Base-by-base conservation (phyloP, 2,888 invertebrate genomes). In the Archips crataeganus region DNA sequence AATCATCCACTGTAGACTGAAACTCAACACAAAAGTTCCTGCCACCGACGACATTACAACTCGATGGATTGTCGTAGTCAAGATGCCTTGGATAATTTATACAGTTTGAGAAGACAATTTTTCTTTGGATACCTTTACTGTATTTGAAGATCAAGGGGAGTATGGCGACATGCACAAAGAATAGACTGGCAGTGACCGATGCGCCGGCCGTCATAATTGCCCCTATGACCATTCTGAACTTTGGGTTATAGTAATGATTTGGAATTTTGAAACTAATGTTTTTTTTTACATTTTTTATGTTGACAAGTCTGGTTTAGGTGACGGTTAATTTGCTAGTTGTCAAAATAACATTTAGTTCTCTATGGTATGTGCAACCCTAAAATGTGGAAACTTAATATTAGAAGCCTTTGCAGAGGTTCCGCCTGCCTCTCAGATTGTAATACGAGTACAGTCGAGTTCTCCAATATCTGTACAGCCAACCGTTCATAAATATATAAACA, bases 61-160 rank as follows among this genome's bases (percentile, higher is more conserved):
- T 74, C 39, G 69, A 65, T 11, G 74, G 74, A 36, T 70, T 65
- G 11, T 70, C 65, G 11, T 74, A 74, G 23, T 74, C 60, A 10
- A 66, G 65, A 42, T 70, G 15, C 13, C 70, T 51, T 47, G 74
- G 60, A 62, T 80, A 95, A 96, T 96, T 92, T 97, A 97, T 95
- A 84, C 97, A 97, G 81, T 97, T 97, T 66, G 97, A 94, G 84
- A 97, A 97, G 0, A 97, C 95, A 80, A 97, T 95, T 80, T 96
- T 96, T 80, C 96, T 95, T 85, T 97, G 97, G 57, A 97, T 89
- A 2, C 95, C 90, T 80, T 96, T 96, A 70, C 96, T 97, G 84
- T 96, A 97, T 80, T 96, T 96, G 87, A 97, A 97, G 74, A 97
- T 84, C 3, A 97, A 84, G 0, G 97, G 97, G 47, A 97, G 84